A percentile compares a stretch with the other conserved stretches of the same genome.
phyloP scores from a whole-genome alignment of 2,797 vertebrate genomes.

The Schizothorax lantsangensis region DNA sequence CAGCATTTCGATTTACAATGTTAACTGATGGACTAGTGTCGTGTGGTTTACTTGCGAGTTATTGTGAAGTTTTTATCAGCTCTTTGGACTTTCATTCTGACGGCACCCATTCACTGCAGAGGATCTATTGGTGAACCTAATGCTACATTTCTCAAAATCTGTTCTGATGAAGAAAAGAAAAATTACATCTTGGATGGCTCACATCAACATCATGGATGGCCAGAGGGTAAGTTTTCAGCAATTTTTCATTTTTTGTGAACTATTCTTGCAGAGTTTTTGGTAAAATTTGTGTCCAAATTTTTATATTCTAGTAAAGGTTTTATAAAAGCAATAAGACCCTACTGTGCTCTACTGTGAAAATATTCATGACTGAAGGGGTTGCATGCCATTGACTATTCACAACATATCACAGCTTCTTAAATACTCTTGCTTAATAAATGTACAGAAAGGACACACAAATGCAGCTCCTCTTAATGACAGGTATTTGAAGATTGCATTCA shows the following conservation, averaged over 20 bases:
- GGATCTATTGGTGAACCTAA: not conserved
- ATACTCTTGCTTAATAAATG: not conserved
- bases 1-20: not conserved
- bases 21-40: too few species aligned
- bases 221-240: not conserved
- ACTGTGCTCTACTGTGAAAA: not conserved
- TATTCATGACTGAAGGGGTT: not conserved
- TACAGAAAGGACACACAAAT: not conserved
- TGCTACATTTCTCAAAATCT: conserved; percentile 7
- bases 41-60: not conserved
- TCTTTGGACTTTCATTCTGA: not conserved
- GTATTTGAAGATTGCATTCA: not conserved
- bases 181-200: too few species aligned
- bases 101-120: not conserved
- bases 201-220: not conserved
- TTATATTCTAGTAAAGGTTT: not conserved
- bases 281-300: not conserved
- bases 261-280: not conserved
- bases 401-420: not conserved
- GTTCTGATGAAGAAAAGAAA: not conserved
- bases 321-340: not conserved
- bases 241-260: not conserved
- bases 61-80: too few species aligned
- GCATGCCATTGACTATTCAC: not conserved
- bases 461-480: not conserved